Base-by-base conservation (phyloP, 2,888 invertebrate species). In the Lymantria monacha region DNA sequence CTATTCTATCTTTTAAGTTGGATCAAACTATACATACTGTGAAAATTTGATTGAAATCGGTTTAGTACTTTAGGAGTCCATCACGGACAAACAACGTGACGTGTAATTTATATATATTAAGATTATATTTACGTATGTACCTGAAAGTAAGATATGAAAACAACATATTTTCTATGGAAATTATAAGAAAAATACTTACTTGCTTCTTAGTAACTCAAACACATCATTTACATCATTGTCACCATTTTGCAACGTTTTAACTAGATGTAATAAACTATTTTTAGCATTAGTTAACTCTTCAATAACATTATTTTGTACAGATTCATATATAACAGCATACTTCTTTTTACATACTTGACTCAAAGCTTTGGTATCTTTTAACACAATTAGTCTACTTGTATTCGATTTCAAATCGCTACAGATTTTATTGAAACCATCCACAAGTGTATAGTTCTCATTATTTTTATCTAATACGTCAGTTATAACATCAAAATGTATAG, bases 401-500 rank as follows among this genome's bases (percentile, higher is more conserved):
- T 85, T 83, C 8, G 56, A 69, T 49, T 75, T 74, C 8, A 83
- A 57, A 62, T 78, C 64, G 10, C 70, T 57, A 53, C 91, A 91
- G 57, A 76, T 70, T 11, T 56, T 50, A 15, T 74, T 63, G 14
- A 89, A 53, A 0, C 76, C 79, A 41, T 81, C 65, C 0, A 73
- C 61, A n/a, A 88, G 54, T 42, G 68, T 76, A 50, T 76, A 80
- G 46, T 74, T 69, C 2, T 74, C 68, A 55, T 76, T 55, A 46
- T 79, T 72, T 41, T 46, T 72, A 76, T 80, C 78, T 42, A 89
- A 12, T 0, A 81, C 46, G 53, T 86, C 76, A 41, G 87, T 89
- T 51, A 91, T 55, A 1, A 84, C 42, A 69, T 91, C 90, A 52
- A 85, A 91, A 71, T 84, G 81, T 51, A 88, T 63, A 0, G 78